phyloP scores from a whole-genome alignment of 2,888 invertebrate species.

The Sycophila texana region DNA sequence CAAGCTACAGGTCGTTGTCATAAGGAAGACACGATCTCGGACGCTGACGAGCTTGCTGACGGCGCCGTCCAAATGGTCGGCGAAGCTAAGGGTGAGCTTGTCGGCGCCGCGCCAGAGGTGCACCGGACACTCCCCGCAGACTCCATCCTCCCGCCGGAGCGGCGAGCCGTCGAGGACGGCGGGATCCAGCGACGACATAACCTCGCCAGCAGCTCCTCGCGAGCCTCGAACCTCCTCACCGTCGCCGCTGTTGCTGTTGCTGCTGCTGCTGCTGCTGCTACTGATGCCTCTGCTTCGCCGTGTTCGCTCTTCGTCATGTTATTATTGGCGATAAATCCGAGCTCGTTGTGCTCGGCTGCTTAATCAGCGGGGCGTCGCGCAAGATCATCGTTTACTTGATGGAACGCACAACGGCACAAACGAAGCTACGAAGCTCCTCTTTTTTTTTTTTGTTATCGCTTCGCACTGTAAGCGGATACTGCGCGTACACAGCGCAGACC shows the following conservation, averaged over 20 bases:
- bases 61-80: conserved; percentile 67
- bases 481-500: background rate
- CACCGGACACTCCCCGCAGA: conserved; percentile 62
- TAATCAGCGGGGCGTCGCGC: conserved; percentile 38
- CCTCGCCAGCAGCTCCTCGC: conserved; percentile 30
- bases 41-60: conserved; percentile 76
- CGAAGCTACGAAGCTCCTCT: background rate
- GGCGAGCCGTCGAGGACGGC: conserved; percentile 8
- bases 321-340: conserved; percentile 53
- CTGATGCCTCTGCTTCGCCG: conserved; percentile 43
- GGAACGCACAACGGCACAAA: background rate
- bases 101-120: conserved; percentile 72
- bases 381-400: conserved; percentile 26
- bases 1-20: conserved; percentile 74
- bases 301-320: conserved; percentile 58
- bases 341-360: conserved; percentile 1
- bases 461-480: background rate
- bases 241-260: background rate
- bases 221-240: background rate
- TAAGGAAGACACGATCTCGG: conserved; percentile 75
- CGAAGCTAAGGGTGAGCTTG: conserved; percentile 66
- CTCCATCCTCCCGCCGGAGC: too few relatives aligned
- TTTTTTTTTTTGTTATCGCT: background rate
- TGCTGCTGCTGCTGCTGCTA: background rate
- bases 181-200: conserved; percentile 48